Conservation (phyloP, 2,888 invertebrate species). For the Tigriopus californicus region DNA sequence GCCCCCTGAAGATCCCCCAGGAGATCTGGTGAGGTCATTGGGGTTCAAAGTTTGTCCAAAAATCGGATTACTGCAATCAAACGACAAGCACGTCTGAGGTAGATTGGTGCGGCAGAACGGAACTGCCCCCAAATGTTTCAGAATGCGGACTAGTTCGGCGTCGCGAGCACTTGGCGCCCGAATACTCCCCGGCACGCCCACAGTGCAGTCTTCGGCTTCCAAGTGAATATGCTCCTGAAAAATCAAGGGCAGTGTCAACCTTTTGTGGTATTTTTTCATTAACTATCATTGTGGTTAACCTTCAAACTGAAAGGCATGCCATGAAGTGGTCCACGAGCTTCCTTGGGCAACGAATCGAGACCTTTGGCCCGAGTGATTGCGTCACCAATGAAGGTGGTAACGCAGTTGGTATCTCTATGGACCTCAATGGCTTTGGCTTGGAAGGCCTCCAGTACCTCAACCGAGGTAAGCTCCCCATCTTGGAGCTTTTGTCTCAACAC, state of each 20-base stretch:
- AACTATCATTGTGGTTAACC: too few species aligned
- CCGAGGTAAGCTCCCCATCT: too few species aligned
- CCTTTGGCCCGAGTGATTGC: conserved; percentile 21
- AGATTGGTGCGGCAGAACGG: conserved; percentile 27
- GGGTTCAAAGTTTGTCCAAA: conserved; percentile 34
- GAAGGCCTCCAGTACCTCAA: too few species aligned
- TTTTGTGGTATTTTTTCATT: too few species aligned
- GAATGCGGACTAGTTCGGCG: too few species aligned
- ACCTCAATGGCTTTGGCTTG: conserved; percentile 21
- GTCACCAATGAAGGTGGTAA: conserved; percentile 23
- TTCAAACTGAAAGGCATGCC: conserved; percentile 26
- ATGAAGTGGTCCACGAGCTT: conserved; percentile 23
- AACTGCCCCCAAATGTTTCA: neutral
- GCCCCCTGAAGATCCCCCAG: conserved; percentile 32
- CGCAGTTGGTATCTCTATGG: conserved; percentile 22
- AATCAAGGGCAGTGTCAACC: too few species aligned
- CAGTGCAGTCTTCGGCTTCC: too few species aligned
- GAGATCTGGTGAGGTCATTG: conserved; percentile 31
- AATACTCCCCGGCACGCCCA: too few species aligned
- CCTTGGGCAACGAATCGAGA: conserved; percentile 21
- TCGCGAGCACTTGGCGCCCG: too few species aligned
- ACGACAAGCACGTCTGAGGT: conserved; percentile 34
- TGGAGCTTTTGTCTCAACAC: too few species aligned
- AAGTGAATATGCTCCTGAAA: too few species aligned
- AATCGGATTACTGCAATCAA: conserved; percentile 32